Conservation (phyloP, 2,113 vertebrate species). For the Chaenocephalus aceratus region DNA sequence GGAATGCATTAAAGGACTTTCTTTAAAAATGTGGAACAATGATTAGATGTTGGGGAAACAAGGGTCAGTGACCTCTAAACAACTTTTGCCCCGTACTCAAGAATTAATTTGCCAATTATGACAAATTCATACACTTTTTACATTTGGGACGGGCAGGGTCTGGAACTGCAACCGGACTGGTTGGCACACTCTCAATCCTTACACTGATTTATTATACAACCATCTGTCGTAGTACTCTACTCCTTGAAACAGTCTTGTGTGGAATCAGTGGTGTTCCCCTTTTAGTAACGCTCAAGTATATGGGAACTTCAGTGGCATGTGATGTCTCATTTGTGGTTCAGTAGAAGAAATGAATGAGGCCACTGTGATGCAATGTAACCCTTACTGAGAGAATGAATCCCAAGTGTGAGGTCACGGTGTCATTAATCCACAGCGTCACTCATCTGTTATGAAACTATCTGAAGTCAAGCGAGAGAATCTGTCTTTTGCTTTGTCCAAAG, state of each 20-base stretch:
- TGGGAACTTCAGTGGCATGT: not conserved
- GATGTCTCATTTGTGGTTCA: not conserved
- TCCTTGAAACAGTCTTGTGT: not conserved
- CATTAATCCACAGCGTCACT: constrained; percentile 12
- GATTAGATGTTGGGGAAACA: no score
- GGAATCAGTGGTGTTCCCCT: not conserved
- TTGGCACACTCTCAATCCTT: no score
- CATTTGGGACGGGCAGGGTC: not conserved
- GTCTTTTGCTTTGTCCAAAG: not conserved
- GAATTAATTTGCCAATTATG: not conserved
- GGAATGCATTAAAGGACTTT: no score
- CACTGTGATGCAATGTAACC: not conserved
- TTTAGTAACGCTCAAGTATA: not conserved
- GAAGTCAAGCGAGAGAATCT: not conserved
- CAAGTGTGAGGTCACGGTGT: not conserved
- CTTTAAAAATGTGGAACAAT: no score
- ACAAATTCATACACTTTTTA: not conserved
- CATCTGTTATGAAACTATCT: not conserved
- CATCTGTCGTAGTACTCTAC: no score
- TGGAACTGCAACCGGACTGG: not conserved
- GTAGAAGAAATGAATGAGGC: not conserved
- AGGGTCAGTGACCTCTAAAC: no score
- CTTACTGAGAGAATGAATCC: not conserved
- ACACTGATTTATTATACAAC: no score
- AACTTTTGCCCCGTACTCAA: no score